phyloP scores from a whole-genome alignment of 2,888 invertebrate species.

The Sepiola atlantica region DNA sequence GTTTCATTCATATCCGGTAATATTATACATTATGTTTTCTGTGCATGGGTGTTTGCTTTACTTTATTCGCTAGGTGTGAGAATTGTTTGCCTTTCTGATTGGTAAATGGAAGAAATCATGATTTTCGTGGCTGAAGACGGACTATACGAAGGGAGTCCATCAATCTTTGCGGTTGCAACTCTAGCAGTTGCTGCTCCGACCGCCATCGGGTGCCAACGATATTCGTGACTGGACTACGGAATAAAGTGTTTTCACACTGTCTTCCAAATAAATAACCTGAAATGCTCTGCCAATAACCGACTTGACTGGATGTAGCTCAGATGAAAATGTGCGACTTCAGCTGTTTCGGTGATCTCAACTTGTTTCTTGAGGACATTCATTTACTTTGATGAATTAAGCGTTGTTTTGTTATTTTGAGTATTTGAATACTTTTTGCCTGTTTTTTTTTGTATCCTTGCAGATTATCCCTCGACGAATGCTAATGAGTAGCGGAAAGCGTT shows the following conservation, averaged over 20 bases:
- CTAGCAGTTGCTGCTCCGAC: background rate
- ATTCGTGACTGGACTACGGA: background rate
- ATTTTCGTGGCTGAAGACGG: background rate
- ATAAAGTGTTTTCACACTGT: background rate
- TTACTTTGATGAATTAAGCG: background rate
- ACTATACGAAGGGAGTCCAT: background rate
- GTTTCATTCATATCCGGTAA: background rate
- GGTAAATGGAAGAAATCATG: background rate
- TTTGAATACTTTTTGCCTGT: too few species aligned
- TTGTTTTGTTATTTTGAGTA: background rate
- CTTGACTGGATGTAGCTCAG: background rate
- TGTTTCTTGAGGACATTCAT: background rate
- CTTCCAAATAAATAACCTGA: background rate
- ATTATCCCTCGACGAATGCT: too few species aligned
- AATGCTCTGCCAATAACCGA: background rate
- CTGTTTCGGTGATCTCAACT: background rate
- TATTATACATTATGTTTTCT: background rate
- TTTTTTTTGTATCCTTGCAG: too few species aligned
- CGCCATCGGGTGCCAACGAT: background rate
- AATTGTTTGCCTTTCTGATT: background rate
- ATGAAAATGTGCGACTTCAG: background rate
- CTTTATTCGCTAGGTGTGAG: background rate
- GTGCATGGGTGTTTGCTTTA: background rate
- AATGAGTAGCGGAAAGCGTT: too few species aligned
- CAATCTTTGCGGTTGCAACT: background rate